Conservation (phyloP, 2,113 vertebrate genomes). For the Hippotragus niger region DNA sequence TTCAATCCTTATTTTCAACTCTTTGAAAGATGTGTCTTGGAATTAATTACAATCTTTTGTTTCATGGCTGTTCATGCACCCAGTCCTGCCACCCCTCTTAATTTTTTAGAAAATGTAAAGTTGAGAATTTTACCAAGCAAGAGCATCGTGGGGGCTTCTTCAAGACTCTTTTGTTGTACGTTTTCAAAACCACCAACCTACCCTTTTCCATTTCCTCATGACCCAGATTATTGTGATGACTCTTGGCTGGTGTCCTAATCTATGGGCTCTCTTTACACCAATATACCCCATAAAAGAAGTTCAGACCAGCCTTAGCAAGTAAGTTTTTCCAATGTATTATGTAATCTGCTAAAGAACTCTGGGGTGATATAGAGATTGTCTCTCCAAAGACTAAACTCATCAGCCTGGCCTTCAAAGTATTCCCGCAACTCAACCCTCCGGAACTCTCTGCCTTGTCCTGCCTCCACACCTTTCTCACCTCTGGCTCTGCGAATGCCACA, state of each 20-base stretch:
- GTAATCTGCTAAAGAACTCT: background rate
- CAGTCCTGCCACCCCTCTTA: background rate
- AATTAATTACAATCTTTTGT: background rate
- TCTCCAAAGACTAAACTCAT: background rate
- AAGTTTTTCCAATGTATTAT: background rate
- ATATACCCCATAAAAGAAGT: background rate
- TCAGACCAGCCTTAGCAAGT: background rate
- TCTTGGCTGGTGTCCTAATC: background rate
- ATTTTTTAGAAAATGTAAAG: background rate
- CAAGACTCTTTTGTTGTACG: background rate
- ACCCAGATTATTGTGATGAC: background rate
- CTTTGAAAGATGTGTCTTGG: background rate
- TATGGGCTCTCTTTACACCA: background rate
- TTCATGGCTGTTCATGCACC: background rate
- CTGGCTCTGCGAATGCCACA: background rate
- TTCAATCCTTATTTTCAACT: background rate
- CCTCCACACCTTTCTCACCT: background rate
- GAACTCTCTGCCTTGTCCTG: background rate
- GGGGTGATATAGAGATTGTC: background rate
- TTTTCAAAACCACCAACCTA: background rate
- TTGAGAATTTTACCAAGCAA: background rate
- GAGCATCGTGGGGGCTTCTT: background rate
- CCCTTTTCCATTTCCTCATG: background rate
- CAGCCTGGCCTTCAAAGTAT: background rate
- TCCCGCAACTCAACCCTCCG: background rate